A percentile compares a stretch with the other conserved stretches of the same genome.
These are phyloP conservation scores for Halcyon chelicuti DNA, from an alignment of 2,797 vertebrate genomes.

Conservation along the genomic window DNA sequence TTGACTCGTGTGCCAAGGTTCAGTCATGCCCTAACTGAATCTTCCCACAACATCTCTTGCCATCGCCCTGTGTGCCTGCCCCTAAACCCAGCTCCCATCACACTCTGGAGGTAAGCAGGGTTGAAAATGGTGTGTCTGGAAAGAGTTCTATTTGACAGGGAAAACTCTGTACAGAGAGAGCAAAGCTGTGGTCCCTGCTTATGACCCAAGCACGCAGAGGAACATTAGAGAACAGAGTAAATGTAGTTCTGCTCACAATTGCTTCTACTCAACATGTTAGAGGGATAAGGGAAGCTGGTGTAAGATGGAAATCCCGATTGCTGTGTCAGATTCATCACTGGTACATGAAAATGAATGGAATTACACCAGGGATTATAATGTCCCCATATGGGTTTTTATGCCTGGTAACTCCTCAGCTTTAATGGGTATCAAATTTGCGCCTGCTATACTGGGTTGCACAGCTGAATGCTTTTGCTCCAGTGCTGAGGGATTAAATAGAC, in stretches of 20 bases:
- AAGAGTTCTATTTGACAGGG: not conserved
- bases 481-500: conserved; percentile 58
- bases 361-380: conserved; percentile 54
- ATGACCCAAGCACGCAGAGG: not conserved
- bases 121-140: not conserved
- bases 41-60: accelerated
- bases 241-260: not conserved
- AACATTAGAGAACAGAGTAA: not conserved
- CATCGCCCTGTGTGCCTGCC: not conserved
- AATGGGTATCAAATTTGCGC: conserved; percentile 61
- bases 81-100: not conserved
- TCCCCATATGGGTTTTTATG: conserved; percentile 52
- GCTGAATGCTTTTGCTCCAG: conserved; percentile 54
- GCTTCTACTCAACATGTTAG: not conserved
- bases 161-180: not conserved
- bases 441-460: conserved; percentile 29
- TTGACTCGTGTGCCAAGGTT: not conserved
- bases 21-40: not conserved
- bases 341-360: conserved; percentile 35
- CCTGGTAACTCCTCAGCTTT: conserved; percentile 43
- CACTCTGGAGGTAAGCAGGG: not conserved
- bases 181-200: not conserved
- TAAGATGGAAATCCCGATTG: not conserved
- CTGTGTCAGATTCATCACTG: conserved; percentile 1
- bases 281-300: not conserved